A percentile compares a stretch with the other conserved stretches of the same genome.
These are phyloP conservation scores for Lycocerus yunnanus DNA, from an alignment of 2,888 invertebrate species.

Conservation along the genomic window DNA sequence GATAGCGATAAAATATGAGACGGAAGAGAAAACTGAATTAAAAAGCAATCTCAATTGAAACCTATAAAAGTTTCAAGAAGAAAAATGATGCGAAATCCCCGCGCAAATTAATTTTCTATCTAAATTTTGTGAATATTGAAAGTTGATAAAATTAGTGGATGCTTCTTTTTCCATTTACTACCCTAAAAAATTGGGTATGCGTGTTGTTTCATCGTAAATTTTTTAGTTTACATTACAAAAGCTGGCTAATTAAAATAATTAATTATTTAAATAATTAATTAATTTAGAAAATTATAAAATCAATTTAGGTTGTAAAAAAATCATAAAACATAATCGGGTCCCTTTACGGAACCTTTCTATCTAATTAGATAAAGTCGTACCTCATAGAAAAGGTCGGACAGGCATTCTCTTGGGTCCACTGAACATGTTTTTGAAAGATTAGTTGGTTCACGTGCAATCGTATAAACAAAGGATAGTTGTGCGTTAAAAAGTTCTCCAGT, in stretches of 20 bases:
- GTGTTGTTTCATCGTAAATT: neutral
- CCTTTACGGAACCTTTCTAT: conserved; percentile 5
- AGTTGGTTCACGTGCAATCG: conserved; percentile 16
- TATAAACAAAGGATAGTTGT: conserved; percentile 28
- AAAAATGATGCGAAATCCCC: conserved; percentile 8
- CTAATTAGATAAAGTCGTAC: conserved; percentile 19
- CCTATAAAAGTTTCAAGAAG: conserved; percentile 5
- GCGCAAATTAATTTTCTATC: neutral
- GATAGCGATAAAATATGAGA: conserved; percentile 38
- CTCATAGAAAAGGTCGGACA: conserved; percentile 20
- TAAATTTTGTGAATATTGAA: neutral
- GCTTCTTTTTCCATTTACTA: neutral
- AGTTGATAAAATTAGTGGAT: neutral
- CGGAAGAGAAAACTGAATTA: conserved; percentile 47
- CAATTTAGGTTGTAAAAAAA: neutral
- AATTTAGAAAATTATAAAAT: conserved; percentile 4
- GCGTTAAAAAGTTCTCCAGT: conserved; percentile 15
- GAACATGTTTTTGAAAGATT: conserved; percentile 26
- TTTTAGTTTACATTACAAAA: neutral
- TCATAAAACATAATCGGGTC: neutral
- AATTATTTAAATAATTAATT: neutral
- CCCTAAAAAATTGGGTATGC: neutral
- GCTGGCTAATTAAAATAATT: neutral
- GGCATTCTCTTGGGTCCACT: conserved; percentile 12
- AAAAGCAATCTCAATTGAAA: conserved; percentile 39